Base-by-base conservation (phyloP, 2,888 invertebrate species). In the Cacoxenus indagator region DNA sequence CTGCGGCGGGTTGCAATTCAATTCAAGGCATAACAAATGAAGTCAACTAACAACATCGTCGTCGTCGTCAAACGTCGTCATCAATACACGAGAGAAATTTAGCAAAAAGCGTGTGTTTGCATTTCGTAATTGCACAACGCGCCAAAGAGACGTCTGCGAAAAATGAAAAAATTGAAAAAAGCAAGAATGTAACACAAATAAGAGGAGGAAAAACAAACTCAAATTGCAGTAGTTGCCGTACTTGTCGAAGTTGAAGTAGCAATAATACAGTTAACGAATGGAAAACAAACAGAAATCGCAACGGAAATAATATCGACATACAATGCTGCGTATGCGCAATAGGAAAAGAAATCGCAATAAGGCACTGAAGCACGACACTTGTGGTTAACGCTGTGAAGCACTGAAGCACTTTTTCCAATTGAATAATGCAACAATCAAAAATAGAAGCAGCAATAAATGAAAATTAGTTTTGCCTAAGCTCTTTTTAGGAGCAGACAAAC, bases 391-490 rank as follows among this genome's bases (percentile, higher is more conserved):
- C n/a, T n/a, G n/a, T n/a, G n/a, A n/a, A n/a, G n/a, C n/a, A n/a
- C n/a, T n/a, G n/a, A n/a, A n/a, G n/a, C n/a, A n/a, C n/a, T n/a
- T n/a, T n/a, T n/a, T n/a, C n/a, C n/a, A n/a, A n/a, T n/a, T n/a
- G n/a, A n/a, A n/a, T n/a, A n/a, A n/a, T n/a, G n/a, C n/a, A n/a
- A n/a, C n/a, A n/a, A n/a, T n/a, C n/a, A n/a, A n/a, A n/a, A n/a
- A n/a, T 26, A 46, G 9, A 67, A 68, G 76, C 54, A 37, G 43
- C 61, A 67, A 72, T 79, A 76, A 81, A 77, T 77, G 70, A 72
- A 65, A 72, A 72, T 69, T 45, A 73, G 64, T 24, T 57, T 68
- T 27, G 71, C 73, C 64, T 51, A 67, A 76, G 75, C 75, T 67
- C 70, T 70, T 72, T 74, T 70, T 71, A 37, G 65, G 45, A 69